phyloP scores from a whole-genome alignment of 1,140 invertebrate genomes.

The Pseudachorutes palmiensis region DNA sequence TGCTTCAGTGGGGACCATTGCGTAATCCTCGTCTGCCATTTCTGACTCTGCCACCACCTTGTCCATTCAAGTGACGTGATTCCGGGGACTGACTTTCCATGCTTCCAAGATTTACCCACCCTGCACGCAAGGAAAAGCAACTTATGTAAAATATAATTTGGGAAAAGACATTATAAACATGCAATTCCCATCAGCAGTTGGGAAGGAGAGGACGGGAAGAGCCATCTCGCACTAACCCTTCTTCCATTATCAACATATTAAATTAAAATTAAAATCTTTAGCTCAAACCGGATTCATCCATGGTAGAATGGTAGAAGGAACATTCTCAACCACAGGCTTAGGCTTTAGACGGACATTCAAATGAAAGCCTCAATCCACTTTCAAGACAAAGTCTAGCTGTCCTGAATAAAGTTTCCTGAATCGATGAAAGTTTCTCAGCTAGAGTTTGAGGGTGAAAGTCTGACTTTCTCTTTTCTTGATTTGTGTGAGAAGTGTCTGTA shows the following conservation, averaged over 20 bases:
- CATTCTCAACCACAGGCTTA: too few relatives aligned
- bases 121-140: not conserved
- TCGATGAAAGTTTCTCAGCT: too few relatives aligned
- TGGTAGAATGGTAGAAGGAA: too few relatives aligned
- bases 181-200: slow-evolving; percentile 8
- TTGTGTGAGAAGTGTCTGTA: too few relatives aligned
- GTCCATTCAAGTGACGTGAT: not conserved
- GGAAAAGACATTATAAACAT: not conserved
- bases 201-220: not conserved
- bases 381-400: too few relatives aligned
- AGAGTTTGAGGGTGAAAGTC: too few relatives aligned
- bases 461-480: too few relatives aligned
- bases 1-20: not conserved
- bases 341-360: too few relatives aligned
- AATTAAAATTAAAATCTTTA: not conserved
- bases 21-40: not conserved
- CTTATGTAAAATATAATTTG: not conserved
- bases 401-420: too few relatives aligned
- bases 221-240: not conserved
- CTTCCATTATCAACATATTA: not conserved
- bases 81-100: not conserved
- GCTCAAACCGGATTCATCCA: too few relatives aligned
- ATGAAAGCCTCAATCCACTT: too few relatives aligned
- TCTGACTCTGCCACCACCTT: not conserved
- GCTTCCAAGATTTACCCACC: not conserved